Evolutionary conservation across 2,113 vertebrate genomes (phyloP).

Genomic region (Megalops atlanticus): DNA sequence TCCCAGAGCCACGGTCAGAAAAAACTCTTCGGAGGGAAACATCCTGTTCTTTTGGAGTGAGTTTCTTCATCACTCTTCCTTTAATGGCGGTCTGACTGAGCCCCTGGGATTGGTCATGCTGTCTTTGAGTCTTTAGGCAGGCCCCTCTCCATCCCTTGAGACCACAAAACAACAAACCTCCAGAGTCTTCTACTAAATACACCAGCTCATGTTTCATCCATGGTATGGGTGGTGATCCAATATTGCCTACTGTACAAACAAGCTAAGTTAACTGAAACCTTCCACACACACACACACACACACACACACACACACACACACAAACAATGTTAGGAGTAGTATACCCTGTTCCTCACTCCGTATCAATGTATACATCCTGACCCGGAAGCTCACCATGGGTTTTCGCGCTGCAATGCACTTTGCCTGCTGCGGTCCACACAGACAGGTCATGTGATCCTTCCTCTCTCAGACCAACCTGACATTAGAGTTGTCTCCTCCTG

Average conservation of each 20-base stretch:
- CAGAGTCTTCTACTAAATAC: too few species aligned
- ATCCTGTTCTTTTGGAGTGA: neutral
- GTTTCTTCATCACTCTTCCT: neutral
- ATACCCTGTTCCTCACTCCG: too few species aligned
- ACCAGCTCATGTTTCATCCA: neutral
- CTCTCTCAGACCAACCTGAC: neutral
- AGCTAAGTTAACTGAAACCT: constrained; percentile 32
- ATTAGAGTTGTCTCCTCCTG: neutral
- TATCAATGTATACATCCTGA: too few species aligned
- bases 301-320: constrained; percentile 10
- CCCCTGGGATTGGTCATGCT: too few species aligned
- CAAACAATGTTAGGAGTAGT: neutral
- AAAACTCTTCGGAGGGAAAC: neutral
- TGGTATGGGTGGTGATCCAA: neutral
- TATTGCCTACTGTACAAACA: constrained; percentile 39
- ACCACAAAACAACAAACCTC: too few species aligned
- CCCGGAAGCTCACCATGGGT: too few species aligned
- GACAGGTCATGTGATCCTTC: neutral
- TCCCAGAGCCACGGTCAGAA: neutral
- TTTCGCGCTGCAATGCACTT: too few species aligned
- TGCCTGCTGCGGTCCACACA: constrained; percentile 27
- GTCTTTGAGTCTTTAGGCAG: too few species aligned
- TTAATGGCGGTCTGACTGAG: too few species aligned
- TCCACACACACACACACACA: neutral
- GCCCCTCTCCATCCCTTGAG: too few species aligned